phyloP scores from a whole-genome alignment of 2,113 vertebrate genomes.

The Cricetomys ansorgei region DNA sequence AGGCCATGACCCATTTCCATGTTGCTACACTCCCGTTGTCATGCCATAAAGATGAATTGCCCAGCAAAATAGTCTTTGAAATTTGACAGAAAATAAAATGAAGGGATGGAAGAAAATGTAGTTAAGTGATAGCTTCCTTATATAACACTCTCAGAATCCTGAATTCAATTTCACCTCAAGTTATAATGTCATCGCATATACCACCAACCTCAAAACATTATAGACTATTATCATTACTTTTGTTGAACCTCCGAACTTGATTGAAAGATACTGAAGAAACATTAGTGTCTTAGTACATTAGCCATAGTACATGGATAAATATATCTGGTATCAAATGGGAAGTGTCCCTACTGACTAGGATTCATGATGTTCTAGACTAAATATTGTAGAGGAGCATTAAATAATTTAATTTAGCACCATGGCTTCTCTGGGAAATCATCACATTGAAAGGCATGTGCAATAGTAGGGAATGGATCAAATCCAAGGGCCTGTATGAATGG shows the following conservation, averaged over 20 bases:
- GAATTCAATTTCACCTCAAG: not conserved
- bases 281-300: too few species aligned
- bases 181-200: not conserved
- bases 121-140: not conserved
- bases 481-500: too few species aligned
- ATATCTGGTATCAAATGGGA: not conserved
- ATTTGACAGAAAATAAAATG: not conserved
- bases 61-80: not conserved
- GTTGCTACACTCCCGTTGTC: too few species aligned
- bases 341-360: not conserved
- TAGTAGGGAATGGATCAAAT: too few species aligned
- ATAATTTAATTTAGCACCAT: too few species aligned
- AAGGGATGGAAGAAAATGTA: not conserved
- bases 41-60: too few species aligned
- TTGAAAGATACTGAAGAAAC: not conserved
- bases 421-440: too few species aligned
- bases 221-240: not conserved
- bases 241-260: not conserved
- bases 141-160: not conserved
- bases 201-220: not conserved
- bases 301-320: rapidly evolving
- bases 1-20: too few species aligned
- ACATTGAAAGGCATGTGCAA: too few species aligned
- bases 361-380: not conserved
- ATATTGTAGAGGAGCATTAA: too few species aligned